phyloP scores from a whole-genome alignment of 2,797 vertebrate genomes.

The Tenualosa thibaudeaui region DNA sequence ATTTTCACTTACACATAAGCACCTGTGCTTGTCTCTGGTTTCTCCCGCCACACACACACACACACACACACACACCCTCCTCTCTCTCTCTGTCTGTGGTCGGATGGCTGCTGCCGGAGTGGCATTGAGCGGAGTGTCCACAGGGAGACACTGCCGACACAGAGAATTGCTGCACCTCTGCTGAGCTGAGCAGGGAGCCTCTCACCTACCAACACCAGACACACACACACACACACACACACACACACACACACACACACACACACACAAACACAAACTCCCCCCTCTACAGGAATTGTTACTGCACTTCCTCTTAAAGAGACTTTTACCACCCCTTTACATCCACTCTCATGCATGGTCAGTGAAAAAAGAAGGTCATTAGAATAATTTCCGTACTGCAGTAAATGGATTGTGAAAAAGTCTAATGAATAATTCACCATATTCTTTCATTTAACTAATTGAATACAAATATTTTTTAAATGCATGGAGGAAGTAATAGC shows the following conservation, averaged over 20 bases:
- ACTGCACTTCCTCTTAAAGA: neutral
- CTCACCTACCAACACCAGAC: neutral
- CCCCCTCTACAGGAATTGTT: neutral
- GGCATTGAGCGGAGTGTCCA: conserved; percentile 54
- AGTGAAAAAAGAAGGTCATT: neutral
- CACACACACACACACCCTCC: neutral
- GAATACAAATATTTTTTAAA: conserved; percentile 15
- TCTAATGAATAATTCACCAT: conserved; percentile 17
- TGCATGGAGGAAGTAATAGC: neutral
- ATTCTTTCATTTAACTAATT: conserved; percentile 19
- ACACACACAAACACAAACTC: neutral
- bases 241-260: neutral
- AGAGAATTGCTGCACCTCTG: conserved; percentile 34
- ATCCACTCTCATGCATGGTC: neutral
- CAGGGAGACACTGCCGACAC: conserved; percentile 59
- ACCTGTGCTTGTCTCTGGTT: too few species aligned
- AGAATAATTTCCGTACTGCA: neutral
- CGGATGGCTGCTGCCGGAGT: conserved; percentile 46
- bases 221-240: neutral
- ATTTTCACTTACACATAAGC: neutral
- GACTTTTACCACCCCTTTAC: neutral
- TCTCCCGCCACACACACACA: neutral
- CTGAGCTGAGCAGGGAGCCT: neutral
- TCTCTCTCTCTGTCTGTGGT: neutral
- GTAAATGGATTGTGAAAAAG: conserved; percentile 15